Conservation (phyloP, 2,113 vertebrate genomes). For the human (Homo sapiens) region DNA sequence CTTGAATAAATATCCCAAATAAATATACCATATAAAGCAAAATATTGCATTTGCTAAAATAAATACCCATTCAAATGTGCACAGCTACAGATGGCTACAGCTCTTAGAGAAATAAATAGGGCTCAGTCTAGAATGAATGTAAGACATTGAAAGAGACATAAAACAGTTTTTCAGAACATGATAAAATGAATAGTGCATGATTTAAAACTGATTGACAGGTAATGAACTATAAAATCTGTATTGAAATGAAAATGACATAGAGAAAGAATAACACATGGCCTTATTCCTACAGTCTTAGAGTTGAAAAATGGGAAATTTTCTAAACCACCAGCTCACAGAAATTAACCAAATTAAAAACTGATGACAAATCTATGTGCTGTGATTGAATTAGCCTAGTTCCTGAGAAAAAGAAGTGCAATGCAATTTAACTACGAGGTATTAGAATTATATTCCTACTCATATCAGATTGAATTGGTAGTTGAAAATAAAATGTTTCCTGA, state of each 20-base stretch:
- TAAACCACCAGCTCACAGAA: conserved; percentile 75
- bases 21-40: conserved; percentile 70
- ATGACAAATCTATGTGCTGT: conserved; percentile 79
- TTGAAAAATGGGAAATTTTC: conserved; percentile 78
- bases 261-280: conserved; percentile 69
- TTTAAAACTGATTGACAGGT: conserved; percentile 85
- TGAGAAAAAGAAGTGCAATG: conserved; percentile 63
- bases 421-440: conserved; percentile 68
- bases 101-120: conserved; percentile 80
- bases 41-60: conserved; percentile 79
- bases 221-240: conserved; percentile 87
- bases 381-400: conserved; percentile 77
- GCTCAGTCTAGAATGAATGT: conserved; percentile 77
- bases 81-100: conserved; percentile 71
- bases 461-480: conserved; percentile 3
- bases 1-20: conserved; percentile 75
- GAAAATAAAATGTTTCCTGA: conserved; percentile 47
- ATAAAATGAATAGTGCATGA: conserved; percentile 76
- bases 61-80: conserved; percentile 77
- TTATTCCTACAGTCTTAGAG: conserved; percentile 52
- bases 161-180: conserved; percentile 79
- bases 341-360: conserved; percentile 83
- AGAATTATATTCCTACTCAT: conserved; percentile 46
- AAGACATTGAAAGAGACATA: conserved; percentile 74
- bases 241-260: conserved; percentile 79